These are phyloP conservation scores for Acanthisitta chloris DNA, from an alignment of 2,113 vertebrate species.

Conservation along the genomic window DNA sequence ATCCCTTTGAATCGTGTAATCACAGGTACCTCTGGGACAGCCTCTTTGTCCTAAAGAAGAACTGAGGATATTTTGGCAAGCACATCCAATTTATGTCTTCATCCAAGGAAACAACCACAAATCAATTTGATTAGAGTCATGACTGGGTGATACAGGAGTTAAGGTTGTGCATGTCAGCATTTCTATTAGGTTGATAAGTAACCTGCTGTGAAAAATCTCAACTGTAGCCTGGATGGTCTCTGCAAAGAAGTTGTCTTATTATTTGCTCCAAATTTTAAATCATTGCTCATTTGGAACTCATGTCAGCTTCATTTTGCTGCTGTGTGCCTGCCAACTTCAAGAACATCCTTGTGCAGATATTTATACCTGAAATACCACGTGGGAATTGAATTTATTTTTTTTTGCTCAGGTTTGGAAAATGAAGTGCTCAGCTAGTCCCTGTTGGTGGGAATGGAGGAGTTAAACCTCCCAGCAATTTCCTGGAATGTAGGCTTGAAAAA, in stretches of 20 bases:
- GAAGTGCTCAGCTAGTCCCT: neutral
- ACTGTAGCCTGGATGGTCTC: neutral
- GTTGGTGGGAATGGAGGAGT: neutral
- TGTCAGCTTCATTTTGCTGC: conserved; percentile 21
- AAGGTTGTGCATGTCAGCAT: conserved; percentile 24
- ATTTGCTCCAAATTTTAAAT: conserved; percentile 44
- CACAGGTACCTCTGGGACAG: neutral
- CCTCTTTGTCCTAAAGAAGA: conserved; percentile 38
- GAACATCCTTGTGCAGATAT: conserved; percentile 9
- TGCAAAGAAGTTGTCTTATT: conserved; percentile 13
- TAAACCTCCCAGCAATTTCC: neutral
- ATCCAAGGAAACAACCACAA: conserved; percentile 56
- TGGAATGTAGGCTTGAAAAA: neutral
- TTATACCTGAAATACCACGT: neutral
- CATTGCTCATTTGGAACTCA: neutral
- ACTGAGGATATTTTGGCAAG: conserved; percentile 6
- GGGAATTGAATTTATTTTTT: neutral
- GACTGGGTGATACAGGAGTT: conserved; percentile 11
- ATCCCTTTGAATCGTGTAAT: conserved; percentile 4
- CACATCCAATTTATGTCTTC: conserved; percentile 26
- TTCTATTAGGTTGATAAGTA: conserved; percentile 48
- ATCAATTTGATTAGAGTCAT: conserved; percentile 43
- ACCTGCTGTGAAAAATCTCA: conserved; percentile 19
- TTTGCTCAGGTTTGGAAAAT: neutral
- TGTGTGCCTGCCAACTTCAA: neutral